Conservation (phyloP, 2,113 vertebrate species). For the Halcyon malimbica region DNA sequence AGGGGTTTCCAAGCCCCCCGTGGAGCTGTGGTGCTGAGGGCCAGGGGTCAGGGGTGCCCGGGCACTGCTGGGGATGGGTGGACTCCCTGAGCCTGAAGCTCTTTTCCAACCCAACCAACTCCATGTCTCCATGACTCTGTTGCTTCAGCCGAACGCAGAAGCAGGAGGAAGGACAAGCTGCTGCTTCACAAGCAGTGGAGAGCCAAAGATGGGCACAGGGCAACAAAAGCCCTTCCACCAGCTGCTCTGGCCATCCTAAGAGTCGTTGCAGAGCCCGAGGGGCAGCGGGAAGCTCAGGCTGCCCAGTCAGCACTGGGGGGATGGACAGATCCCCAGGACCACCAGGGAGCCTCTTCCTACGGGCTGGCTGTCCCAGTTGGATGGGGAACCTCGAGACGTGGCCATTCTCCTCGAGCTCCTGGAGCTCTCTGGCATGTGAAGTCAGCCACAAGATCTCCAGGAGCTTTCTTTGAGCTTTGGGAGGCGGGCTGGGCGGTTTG, state of each 20-base stretch:
- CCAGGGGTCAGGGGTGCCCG: too few species aligned
- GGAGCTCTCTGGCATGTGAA: neutral
- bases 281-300: neutral
- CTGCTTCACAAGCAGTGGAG: neutral
- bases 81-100: too few species aligned
- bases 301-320: neutral
- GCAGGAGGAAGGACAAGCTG: neutral
- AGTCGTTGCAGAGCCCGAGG: neutral
- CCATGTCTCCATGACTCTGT: too few species aligned
- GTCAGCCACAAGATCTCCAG: neutral
- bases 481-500: neutral
- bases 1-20: too few species aligned
- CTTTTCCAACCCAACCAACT: too few species aligned
- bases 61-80: too few species aligned
- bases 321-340: neutral
- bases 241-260: too few species aligned
- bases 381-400: rapidly evolving
- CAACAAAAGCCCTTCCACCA: neutral
- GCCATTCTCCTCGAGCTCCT: neutral
- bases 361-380: neutral
- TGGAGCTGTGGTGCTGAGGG: too few species aligned
- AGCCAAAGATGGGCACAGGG: neutral
- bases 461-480: neutral
- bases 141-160: too few species aligned
- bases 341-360: neutral